Percentiles rank a stretch among this genome's conserved stretches.
These are phyloP conservation scores for Chaetops frenatus DNA, from an alignment of 2,113 vertebrate genomes.

Conservation along the genomic window DNA sequence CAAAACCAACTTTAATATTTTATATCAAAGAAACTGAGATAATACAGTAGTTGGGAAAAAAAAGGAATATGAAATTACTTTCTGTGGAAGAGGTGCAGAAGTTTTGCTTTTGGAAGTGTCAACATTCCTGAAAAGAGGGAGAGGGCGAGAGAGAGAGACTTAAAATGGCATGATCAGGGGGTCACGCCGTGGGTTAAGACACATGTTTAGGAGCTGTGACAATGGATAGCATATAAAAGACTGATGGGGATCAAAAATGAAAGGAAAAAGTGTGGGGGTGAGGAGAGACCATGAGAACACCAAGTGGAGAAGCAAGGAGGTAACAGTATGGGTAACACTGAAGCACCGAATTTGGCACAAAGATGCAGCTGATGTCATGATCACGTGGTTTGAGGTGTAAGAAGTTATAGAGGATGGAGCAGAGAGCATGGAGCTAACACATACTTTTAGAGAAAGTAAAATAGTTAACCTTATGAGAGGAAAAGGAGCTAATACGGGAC, in stretches of 20 bases:
- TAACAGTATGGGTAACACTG: background rate
- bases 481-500: background rate
- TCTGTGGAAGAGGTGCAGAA: background rate
- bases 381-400: background rate
- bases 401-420: background rate
- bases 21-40: background rate
- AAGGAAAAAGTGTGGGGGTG: background rate
- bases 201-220: background rate
- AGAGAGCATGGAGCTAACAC: background rate
- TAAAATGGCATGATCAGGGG: background rate
- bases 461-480: background rate
- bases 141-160: background rate
- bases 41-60: background rate
- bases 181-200: background rate
- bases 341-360: background rate
- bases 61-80: background rate
- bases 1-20: constrained; percentile 18
- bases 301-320: background rate
- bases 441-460: background rate
- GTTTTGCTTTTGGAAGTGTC: background rate
- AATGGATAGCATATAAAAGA: background rate
- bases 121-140: background rate
- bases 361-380: rapidly evolving
- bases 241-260: background rate
- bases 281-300: background rate